Percentiles rank a stretch among this genome's conserved stretches.
These are phyloP conservation scores for Ciconia nigra DNA, from an alignment of 2,797 vertebrate species.

Conservation along the genomic window DNA sequence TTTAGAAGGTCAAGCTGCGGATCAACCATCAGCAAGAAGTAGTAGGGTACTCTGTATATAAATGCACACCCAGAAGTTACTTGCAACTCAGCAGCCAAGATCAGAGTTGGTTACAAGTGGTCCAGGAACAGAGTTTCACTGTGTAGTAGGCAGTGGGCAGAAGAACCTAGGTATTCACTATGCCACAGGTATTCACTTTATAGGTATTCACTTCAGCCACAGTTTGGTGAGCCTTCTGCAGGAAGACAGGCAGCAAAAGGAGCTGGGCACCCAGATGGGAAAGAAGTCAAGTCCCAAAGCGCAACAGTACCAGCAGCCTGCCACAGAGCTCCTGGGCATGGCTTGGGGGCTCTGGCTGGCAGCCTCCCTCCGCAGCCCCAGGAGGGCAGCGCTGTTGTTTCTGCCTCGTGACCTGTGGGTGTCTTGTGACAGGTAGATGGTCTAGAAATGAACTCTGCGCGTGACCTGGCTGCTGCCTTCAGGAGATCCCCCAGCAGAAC, in stretches of 20 bases:
- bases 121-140: neutral
- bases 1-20: neutral
- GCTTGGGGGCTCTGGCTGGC: neutral
- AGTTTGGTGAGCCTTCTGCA: neutral
- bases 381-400: fast-evolving
- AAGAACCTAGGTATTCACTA: neutral
- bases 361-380: neutral
- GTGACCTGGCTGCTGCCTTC: neutral
- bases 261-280: neutral
- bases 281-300: neutral
- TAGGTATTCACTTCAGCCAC: neutral
- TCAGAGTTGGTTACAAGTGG: neutral
- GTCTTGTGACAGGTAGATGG: neutral
- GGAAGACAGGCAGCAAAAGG: neutral
- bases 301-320: neutral
- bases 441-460: neutral
- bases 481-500: neutral
- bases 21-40: neutral
- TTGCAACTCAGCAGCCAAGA: neutral
- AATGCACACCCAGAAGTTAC: neutral
- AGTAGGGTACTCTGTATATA: neutral
- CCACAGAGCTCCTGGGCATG: fast-evolving
- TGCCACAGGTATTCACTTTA: no score
- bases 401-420: fast-evolving
- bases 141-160: neutral